phyloP scores from a whole-genome alignment of 1,140 invertebrate species.

The Euwallacea similis region DNA sequence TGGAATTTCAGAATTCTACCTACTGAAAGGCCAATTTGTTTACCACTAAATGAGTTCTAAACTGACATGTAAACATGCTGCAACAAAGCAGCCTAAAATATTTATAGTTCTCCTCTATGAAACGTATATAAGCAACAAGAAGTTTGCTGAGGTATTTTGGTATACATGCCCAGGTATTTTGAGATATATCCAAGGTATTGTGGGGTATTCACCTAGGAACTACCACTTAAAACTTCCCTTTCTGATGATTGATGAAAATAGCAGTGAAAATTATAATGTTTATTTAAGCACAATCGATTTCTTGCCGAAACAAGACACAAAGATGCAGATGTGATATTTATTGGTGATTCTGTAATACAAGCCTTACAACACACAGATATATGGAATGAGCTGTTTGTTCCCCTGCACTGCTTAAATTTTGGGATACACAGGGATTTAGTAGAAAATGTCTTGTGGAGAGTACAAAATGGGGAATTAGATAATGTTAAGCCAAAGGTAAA shows the following conservation, averaged over 20 bases:
- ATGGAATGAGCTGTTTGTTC: constrained; percentile 85
- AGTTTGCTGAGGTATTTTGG: too few species aligned
- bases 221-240: background rate
- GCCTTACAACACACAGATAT: constrained; percentile 76
- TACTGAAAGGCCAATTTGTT: too few species aligned
- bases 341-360: constrained; percentile 84
- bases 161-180: too few species aligned
- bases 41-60: too few species aligned
- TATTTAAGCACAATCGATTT: constrained; percentile 78
- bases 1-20: too few species aligned
- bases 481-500: constrained; percentile 81
- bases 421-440: constrained; percentile 86
- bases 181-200: too few species aligned
- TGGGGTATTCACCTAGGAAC: too few species aligned
- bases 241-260: background rate
- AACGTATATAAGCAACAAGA: too few species aligned
- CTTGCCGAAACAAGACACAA: constrained; percentile 78
- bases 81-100: too few species aligned
- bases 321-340: constrained; percentile 88
- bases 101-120: too few species aligned
- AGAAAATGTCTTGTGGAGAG: constrained; percentile 86
- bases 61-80: too few species aligned
- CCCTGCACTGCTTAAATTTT: constrained; percentile 87
- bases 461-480: constrained; percentile 85
- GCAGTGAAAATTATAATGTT: background rate